Percentiles rank a stretch among this genome's conserved stretches.
These are phyloP conservation scores for Coccyzus lansbergi DNA, from an alignment of 2,797 vertebrate genomes.

Conservation along the genomic window DNA sequence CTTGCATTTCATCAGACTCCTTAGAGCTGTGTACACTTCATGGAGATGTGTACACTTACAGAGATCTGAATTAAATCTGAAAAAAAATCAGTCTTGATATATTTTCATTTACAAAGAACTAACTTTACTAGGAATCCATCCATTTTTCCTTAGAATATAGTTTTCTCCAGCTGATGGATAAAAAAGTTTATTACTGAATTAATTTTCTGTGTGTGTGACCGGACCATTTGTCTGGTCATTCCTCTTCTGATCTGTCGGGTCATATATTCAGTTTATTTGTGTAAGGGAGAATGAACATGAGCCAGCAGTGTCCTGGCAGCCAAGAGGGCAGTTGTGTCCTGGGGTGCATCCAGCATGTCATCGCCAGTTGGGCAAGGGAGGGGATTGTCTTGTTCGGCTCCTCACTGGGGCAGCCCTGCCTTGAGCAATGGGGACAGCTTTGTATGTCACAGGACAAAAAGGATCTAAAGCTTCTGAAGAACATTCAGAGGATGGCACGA, in stretches of 20 bases:
- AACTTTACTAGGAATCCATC: background rate
- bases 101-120: background rate
- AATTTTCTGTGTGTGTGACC: background rate
- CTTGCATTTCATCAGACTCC: background rate
- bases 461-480: too few relatives aligned
- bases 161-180: background rate
- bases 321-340: too few relatives aligned
- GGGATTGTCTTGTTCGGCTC: too few relatives aligned
- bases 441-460: too few relatives aligned
- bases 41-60: too few relatives aligned
- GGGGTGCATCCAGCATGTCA: too few relatives aligned
- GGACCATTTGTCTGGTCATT: background rate
- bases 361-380: too few relatives aligned
- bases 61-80: background rate
- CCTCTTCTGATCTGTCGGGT: background rate
- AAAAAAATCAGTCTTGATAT: background rate
- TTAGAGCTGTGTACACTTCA: too few relatives aligned
- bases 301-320: too few relatives aligned
- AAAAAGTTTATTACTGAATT: background rate
- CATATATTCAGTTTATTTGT: background rate
- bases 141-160: background rate
- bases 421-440: too few relatives aligned
- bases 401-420: too few relatives aligned
- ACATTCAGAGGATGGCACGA: too few relatives aligned
- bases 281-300: background rate